A percentile compares a stretch with the other conserved stretches of the same genome.
These are phyloP conservation scores for Caenorhabditis sinica DNA, from an alignment of 2,888 invertebrate species.

Conservation along the genomic window DNA sequence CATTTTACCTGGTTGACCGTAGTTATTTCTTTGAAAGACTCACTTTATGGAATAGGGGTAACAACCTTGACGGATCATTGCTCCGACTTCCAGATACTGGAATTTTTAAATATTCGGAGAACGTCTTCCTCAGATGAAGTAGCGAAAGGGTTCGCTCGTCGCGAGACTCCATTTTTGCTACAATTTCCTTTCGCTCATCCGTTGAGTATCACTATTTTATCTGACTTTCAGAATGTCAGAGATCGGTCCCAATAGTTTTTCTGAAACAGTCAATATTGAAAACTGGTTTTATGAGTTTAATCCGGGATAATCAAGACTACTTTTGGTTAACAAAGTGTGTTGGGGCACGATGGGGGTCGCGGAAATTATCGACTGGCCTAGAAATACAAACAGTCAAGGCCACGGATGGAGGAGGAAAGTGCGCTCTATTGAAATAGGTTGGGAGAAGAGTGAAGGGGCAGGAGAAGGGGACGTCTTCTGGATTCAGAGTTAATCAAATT, in stretches of 20 bases:
- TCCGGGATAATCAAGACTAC: slow-evolving; percentile 3
- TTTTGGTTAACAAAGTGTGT: too few relatives aligned
- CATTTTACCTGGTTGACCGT: background rate
- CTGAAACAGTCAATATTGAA: slow-evolving; percentile 5
- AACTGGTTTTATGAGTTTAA: background rate
- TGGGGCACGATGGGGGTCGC: slow-evolving; percentile 1
- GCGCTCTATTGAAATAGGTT: background rate
- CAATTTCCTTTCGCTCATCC: slow-evolving; percentile 13
- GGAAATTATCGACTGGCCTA: slow-evolving; percentile 20
- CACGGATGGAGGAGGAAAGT: background rate
- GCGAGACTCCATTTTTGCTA: slow-evolving; percentile 45
- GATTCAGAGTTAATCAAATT: too few relatives aligned
- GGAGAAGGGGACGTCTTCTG: too few relatives aligned
- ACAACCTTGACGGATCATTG: slow-evolving; percentile 95
- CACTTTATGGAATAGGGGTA: slow-evolving; percentile 91
- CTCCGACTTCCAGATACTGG: slow-evolving; percentile 87
- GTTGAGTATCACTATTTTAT: slow-evolving; percentile 6
- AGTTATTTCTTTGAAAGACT: background rate
- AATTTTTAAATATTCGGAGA: slow-evolving; percentile 93
- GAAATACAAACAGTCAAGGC: background rate
- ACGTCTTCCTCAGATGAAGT: slow-evolving; percentile 96
- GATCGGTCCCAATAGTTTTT: background rate
- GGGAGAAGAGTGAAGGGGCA: background rate
- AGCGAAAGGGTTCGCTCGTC: slow-evolving; percentile 89
- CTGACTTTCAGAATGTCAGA: background rate